These are phyloP conservation scores for Meloidogyne hapla DNA, from an alignment of 1,140 invertebrate species.

Conservation along the genomic window DNA sequence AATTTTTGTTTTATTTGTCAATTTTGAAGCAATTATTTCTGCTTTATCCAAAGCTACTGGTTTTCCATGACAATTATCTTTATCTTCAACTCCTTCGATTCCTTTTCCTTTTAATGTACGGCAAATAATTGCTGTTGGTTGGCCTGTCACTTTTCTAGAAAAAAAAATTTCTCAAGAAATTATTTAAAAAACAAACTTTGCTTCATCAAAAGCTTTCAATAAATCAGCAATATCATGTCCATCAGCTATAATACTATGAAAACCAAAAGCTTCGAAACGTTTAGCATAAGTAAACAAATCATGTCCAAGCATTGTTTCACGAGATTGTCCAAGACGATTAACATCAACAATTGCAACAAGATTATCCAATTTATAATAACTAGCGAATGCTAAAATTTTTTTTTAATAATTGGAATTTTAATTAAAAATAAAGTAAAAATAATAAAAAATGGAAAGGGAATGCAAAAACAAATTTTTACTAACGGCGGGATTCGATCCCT, in stretches of 20 bases:
- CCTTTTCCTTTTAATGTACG: constrained; percentile 92
- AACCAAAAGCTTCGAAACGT: constrained; percentile 83
- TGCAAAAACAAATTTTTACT: background rate
- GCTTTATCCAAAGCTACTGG: constrained; percentile 80
- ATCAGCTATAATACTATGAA: constrained; percentile 86
- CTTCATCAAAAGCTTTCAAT: constrained; percentile 68
- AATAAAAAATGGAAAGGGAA: too few relatives aligned
- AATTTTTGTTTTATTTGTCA: constrained; percentile 70
- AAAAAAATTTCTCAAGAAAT: constrained; percentile 73
- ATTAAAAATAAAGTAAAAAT: background rate
- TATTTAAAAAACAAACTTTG: constrained; percentile 63
- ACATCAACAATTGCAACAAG: constrained; percentile 93
- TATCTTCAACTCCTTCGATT: constrained; percentile 81
- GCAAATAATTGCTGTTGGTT: constrained; percentile 87
- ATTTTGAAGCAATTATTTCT: constrained; percentile 72
- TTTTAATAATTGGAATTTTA: too few relatives aligned
- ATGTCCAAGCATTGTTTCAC: constrained; percentile 86
- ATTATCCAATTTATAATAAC: constrained; percentile 92
- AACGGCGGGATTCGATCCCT: background rate
- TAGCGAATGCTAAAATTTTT: constrained; percentile 78
- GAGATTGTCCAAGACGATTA: constrained; percentile 93
- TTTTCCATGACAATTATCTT: constrained; percentile 96
- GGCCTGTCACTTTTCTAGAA: constrained; percentile 71
- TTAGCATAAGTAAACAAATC: constrained; percentile 75
- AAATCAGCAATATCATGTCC: constrained; percentile 88